phyloP scores from a whole-genome alignment of 1,140 invertebrate genomes.

The Telenomus remus region DNA sequence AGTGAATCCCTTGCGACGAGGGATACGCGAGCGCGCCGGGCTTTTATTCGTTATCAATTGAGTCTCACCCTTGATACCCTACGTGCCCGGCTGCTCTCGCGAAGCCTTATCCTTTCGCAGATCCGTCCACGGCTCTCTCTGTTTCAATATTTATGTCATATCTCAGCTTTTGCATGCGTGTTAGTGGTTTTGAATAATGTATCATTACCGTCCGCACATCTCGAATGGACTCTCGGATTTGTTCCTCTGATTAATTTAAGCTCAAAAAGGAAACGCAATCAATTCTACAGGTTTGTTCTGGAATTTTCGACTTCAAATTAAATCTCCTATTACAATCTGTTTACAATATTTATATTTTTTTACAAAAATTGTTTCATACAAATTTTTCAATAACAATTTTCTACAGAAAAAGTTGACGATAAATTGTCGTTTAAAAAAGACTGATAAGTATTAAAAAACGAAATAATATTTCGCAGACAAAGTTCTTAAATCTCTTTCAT shows the following conservation, averaged over 20 bases:
- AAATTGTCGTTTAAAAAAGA: no score
- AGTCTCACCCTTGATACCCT: slow-evolving; percentile 47
- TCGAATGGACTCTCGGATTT: slow-evolving; percentile 7
- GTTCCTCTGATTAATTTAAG: slow-evolving; percentile 7
- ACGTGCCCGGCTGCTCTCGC: slow-evolving; percentile 42
- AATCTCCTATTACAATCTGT: no score
- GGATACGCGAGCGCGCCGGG: slow-evolving; percentile 43
- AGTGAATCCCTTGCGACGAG: slow-evolving; percentile 54
- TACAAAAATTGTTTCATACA: no score
- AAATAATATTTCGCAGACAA: neutral
- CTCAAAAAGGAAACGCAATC: no score
- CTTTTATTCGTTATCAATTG: slow-evolving; percentile 62
- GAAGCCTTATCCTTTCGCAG: slow-evolving; percentile 61
- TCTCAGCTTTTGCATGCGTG: slow-evolving; percentile 34
- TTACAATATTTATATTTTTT: no score
- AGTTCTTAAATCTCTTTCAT: slow-evolving; percentile 26
- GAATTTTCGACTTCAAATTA: no score
- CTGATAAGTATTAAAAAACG: neutral
- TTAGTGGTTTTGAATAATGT: slow-evolving; percentile 27
- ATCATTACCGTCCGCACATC: slow-evolving; percentile 6
- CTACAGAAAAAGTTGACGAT: no score
- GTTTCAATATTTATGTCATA: slow-evolving; percentile 60
- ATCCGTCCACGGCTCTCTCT: slow-evolving; percentile 53
- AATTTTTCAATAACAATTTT: no score
- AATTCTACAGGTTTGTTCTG: no score